Evolutionary conservation across 2,113 vertebrate species (phyloP).

Genomic region (Dromas ardeola): DNA sequence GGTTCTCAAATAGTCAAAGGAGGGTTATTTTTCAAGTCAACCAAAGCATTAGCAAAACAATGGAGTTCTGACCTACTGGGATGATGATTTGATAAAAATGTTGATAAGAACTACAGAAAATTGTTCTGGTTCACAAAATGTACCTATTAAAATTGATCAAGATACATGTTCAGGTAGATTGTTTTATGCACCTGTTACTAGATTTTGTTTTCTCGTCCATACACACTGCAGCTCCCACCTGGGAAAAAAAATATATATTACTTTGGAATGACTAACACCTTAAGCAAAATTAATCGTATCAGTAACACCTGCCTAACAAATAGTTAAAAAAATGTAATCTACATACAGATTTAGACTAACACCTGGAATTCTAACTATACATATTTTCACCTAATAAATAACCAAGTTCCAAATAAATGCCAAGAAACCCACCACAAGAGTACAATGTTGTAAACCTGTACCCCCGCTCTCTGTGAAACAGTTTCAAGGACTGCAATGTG

Average conservation of each 20-base stretch:
- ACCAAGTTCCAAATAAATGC: not conserved
- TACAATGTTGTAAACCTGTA: not conserved
- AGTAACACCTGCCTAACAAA: not conserved
- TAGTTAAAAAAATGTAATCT: not conserved
- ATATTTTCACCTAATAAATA: not conserved
- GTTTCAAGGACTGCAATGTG: not conserved
- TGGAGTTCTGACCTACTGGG: not conserved
- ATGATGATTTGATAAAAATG: not conserved
- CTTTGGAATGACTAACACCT: not conserved
- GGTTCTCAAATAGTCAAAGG: not conserved
- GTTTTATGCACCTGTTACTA: not conserved
- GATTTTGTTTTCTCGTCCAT: not conserved
- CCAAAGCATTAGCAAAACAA: conserved; percentile 10
- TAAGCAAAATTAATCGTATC: not conserved
- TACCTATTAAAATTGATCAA: not conserved
- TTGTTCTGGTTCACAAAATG: not conserved
- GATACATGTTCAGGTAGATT: not conserved
- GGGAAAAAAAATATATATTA: not conserved
- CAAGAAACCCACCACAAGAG: not conserved
- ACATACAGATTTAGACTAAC: not conserved
- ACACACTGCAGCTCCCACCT: conserved; percentile 50
- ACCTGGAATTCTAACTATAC: not conserved
- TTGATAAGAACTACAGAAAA: not conserved
- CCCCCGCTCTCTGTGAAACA: not conserved
- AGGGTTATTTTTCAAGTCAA: conserved; percentile 1